Evolutionary conservation across 2,888 invertebrate species (phyloP), one percentile per base, ranked within the genome.

Genomic region (Uloborus plumipes): DNA sequence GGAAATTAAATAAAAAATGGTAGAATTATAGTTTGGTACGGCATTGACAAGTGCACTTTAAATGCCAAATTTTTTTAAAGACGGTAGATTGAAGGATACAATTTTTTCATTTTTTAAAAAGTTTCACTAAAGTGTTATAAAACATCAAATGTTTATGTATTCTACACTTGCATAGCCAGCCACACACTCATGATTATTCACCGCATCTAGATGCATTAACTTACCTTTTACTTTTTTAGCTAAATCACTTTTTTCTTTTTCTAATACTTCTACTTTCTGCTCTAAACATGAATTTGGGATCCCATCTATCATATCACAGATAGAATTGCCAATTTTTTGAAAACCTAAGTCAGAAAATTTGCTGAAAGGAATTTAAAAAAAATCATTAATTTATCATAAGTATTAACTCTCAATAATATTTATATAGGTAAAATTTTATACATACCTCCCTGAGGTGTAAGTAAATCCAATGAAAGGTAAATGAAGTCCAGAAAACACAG

Each of bases 391-490:
- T 16, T 16, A 64, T 16, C 11, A 39, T 39, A 58, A 15, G 47
- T 1, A 70, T 4, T 14, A 3, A 55, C 4, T 4, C 4, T 20
- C 18, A n/a, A 55, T 15, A 55, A n/a, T 55, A 20, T 7, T 53
- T 55, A 18, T 9, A 55, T 9, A 55, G 7, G 9, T 15, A 55
- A 18, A 55, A 15, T 55, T 9, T 55, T 9, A 6, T 13, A 55
- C 55, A 86, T 88, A 92, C 92, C 94, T 94, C 89, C 94, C 95
- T 99, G 80, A 98, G 0, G 97, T 97, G 90, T 97, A 99, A 50
- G 98, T 97, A 91, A 99, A 99, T 67, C 99, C 99, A 85, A 99
- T 93, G 90, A 99, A 99, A 1, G 99, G 99, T 83, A 99, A 91
- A 91, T 99, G 99, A 79, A 98, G 93, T 6, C 80, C 84, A 18